phyloP scores from a whole-genome alignment of 1,140 invertebrate species.

The Helicoverpa zea region DNA sequence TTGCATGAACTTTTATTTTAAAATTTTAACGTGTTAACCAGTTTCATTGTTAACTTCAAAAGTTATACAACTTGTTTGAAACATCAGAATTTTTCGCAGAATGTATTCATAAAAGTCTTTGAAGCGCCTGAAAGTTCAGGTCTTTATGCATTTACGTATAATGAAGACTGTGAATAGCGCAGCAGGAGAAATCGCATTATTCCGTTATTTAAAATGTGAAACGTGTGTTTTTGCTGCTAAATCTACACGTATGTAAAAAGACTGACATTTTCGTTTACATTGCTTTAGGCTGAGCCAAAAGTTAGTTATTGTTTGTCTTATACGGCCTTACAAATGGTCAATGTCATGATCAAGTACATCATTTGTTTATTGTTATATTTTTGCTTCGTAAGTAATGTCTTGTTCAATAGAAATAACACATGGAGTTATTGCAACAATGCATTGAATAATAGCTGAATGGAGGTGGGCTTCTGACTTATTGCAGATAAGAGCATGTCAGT shows the following conservation, averaged over 20 bases:
- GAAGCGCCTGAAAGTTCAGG: too few species aligned
- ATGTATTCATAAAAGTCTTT: background rate
- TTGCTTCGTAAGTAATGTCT: conserved; percentile 6
- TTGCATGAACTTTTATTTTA: background rate
- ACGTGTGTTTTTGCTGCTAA: too few species aligned
- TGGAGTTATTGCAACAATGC: conserved; percentile 33
- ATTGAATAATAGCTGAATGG: conserved; percentile 12
- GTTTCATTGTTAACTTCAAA: conserved; percentile 5
- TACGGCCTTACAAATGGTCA: background rate
- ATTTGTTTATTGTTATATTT: conserved; percentile 1
- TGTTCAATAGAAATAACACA: conserved; percentile 13
- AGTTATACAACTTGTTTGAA: conserved; percentile 3
- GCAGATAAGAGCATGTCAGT: conserved; percentile 41
- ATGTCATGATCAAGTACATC: conserved; percentile 6
- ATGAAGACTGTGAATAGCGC: too few species aligned
- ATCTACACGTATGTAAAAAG: too few species aligned
- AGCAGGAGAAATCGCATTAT: too few species aligned
- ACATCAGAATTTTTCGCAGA: background rate
- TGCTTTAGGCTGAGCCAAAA: background rate
- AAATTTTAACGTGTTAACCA: conserved; percentile 3
- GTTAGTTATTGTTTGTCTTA: background rate
- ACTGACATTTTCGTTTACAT: background rate
- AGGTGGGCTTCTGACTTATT: conserved; percentile 35
- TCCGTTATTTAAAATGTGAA: too few species aligned
- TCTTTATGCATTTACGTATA: too few species aligned